phyloP scores from a whole-genome alignment of 2,888 invertebrate genomes.

The Epistrophella euchroma region DNA sequence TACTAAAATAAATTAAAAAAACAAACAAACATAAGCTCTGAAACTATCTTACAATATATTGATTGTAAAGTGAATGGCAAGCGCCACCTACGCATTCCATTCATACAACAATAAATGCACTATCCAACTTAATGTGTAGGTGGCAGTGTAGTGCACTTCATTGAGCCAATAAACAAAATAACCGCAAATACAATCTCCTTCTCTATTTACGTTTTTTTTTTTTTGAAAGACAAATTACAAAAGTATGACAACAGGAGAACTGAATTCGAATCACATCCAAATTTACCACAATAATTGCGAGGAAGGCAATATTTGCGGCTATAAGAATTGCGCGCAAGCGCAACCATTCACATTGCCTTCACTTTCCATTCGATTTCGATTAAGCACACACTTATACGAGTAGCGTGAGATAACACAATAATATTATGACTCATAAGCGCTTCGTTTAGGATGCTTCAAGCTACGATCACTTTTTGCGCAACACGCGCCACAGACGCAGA shows the following conservation, averaged over 20 bases:
- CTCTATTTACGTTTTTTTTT: conserved; percentile 21
- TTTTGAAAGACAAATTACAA: conserved; percentile 51
- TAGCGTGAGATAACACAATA: conserved; percentile 40
- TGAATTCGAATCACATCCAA: conserved; percentile 33
- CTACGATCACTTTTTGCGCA: conserved; percentile 60
- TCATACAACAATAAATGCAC: conserved; percentile 40
- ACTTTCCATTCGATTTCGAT: conserved; percentile 51
- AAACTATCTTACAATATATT: conserved; percentile 50
- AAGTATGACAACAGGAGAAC: conserved; percentile 27
- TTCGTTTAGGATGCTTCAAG: conserved; percentile 23
- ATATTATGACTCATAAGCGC: conserved; percentile 37
- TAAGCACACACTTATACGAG: conserved; percentile 14
- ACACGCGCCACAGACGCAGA: conserved; percentile 33
- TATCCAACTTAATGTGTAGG: conserved; percentile 48
- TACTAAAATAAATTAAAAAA: conserved; percentile 18
- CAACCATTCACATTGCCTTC: conserved; percentile 56
- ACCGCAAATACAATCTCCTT: conserved; percentile 61
- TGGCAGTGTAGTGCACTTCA: conserved; percentile 63
- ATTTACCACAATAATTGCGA: conserved; percentile 32
- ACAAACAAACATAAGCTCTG: conserved; percentile 22
- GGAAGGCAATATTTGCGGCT: conserved; percentile 48
- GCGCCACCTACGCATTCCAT: conserved; percentile 72
- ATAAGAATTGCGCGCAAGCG: conserved; percentile 24
- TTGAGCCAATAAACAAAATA: conserved; percentile 68
- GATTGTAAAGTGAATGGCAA: conserved; percentile 74